A percentile compares a stretch with the other conserved stretches of the same genome.
These are phyloP conservation scores for Hyperoodon ampullatus DNA, from an alignment of 2,113 vertebrate genomes.

Conservation along the genomic window DNA sequence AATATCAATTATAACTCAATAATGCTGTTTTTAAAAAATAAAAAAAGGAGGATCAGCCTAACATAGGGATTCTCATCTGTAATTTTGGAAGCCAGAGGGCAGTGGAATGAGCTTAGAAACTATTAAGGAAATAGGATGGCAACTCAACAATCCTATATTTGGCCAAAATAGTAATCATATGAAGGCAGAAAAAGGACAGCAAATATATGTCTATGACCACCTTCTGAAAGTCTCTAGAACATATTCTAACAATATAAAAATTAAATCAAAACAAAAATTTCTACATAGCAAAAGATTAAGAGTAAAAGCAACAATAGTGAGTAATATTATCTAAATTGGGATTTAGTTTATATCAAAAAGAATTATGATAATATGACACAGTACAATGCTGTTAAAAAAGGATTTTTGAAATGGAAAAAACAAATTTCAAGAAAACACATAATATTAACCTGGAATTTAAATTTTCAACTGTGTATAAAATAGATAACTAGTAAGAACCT, in stretches of 20 bases:
- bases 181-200: not conserved
- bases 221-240: not conserved
- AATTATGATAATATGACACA: not conserved
- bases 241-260: not conserved
- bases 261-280: not conserved
- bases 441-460: not conserved
- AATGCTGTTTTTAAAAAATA: not conserved
- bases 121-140: not conserved
- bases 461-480: not conserved
- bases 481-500: too few relatives aligned
- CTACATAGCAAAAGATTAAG: not conserved
- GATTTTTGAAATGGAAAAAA: not conserved
- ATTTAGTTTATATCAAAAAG: not conserved
- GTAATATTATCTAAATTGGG: not conserved
- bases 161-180: not conserved
- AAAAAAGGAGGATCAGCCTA: not conserved
- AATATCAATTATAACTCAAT: not conserved
- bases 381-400: not conserved
- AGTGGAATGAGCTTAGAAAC: not conserved
- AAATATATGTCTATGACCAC: not conserved
- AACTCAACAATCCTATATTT: not conserved
- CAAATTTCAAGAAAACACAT: not conserved
- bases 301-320: not conserved
- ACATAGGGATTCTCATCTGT: not conserved
- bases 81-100: not conserved